Evolutionary conservation across 2,113 vertebrate species (phyloP).

Genomic region (Penelope pileata): DNA sequence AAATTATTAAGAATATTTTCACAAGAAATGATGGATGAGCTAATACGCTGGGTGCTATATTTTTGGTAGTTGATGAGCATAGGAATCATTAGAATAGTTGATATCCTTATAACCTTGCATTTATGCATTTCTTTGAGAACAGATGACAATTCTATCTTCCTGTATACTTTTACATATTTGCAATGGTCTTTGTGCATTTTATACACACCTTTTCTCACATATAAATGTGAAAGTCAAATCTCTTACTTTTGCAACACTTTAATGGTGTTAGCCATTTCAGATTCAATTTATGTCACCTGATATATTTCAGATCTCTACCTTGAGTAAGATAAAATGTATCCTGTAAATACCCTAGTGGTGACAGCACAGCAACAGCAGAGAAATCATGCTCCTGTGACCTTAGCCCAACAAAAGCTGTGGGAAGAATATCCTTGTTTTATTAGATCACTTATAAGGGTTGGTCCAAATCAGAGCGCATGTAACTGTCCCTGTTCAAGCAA

Average conservation of each 20-base stretch:
- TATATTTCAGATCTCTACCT: neutral
- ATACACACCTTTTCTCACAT: neutral
- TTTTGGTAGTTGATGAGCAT: neutral
- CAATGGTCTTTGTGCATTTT: neutral
- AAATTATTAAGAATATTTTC: neutral
- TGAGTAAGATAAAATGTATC: rapidly evolving
- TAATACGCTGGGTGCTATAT: neutral
- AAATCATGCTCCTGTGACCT: neutral
- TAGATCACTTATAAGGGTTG: neutral
- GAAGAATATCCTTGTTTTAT: neutral
- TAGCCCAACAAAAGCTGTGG: rapidly evolving
- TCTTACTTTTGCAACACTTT: neutral
- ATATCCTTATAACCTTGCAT: neutral
- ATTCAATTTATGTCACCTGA: neutral
- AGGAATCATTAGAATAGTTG: neutral
- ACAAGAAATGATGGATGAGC: neutral
- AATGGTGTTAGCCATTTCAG: neutral
- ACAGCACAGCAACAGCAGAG: neutral
- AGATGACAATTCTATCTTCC: neutral
- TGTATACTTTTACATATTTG: neutral
- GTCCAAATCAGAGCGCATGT: neutral
- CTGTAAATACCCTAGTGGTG: neutral
- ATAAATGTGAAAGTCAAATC: neutral
- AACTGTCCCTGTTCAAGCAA: neutral
- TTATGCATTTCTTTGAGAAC: neutral